phyloP scores from a whole-genome alignment of 2,113 vertebrate species.

The Arizona elegans region DNA sequence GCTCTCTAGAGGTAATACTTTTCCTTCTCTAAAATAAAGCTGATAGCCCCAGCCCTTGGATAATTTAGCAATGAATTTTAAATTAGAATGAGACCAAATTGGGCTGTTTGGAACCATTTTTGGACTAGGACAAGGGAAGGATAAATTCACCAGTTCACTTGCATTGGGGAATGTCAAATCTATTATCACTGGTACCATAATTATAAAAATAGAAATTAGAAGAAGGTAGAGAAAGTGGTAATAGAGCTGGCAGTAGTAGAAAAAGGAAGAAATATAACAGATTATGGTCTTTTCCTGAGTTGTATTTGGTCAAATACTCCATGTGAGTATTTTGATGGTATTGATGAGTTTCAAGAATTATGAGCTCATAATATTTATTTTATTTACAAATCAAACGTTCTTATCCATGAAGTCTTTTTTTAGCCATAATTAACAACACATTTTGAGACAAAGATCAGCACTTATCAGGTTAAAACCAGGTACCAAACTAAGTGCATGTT shows the following conservation, averaged over 20 bases:
- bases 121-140: neutral
- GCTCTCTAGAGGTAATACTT: neutral
- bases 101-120: slow-evolving; percentile 12
- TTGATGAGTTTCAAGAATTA: neutral
- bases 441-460: neutral
- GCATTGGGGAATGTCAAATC: neutral
- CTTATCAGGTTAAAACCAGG: neutral
- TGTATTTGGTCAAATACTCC: neutral
- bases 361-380: neutral
- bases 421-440: neutral
- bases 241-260: neutral
- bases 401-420: neutral
- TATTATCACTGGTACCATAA: neutral
- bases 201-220: neutral
- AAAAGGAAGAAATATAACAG: neutral
- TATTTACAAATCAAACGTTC: neutral
- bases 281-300: neutral
- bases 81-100: neutral
- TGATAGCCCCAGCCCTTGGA: neutral
- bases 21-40: slow-evolving; percentile 25
- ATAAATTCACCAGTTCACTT: neutral
- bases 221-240: neutral
- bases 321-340: neutral
- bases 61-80: neutral
- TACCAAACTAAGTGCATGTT: neutral